phyloP scores from a whole-genome alignment of 2,113 vertebrate genomes.

The Trinectes maculatus region DNA sequence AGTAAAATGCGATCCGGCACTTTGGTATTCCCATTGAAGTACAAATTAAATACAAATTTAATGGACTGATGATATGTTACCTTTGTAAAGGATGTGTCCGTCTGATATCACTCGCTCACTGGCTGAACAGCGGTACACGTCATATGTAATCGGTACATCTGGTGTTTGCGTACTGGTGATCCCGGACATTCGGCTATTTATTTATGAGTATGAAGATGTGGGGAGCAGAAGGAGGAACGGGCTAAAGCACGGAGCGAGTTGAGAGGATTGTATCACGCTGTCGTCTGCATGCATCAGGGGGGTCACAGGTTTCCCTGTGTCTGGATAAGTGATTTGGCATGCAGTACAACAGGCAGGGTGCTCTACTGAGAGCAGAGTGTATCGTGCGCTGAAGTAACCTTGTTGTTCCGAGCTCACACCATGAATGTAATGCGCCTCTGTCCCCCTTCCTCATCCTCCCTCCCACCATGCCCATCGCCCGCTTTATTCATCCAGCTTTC shows the following conservation, averaged over 20 bases:
- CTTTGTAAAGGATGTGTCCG: conserved; percentile 28
- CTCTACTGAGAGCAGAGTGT: conserved; percentile 45
- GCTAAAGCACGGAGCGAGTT: conserved; percentile 38
- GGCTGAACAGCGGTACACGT: conserved; percentile 30
- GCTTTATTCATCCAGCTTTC: conserved; percentile 41
- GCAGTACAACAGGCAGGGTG: conserved; percentile 37
- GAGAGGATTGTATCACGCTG: conserved; percentile 32
- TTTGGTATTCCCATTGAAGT: conserved; percentile 18
- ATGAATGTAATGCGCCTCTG: conserved; percentile 50
- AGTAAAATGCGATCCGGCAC: conserved; percentile 28
- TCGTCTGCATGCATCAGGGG: conserved; percentile 46
- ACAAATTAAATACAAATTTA: conserved; percentile 50
- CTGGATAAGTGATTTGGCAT: conserved; percentile 67
- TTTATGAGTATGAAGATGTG: conserved; percentile 52
- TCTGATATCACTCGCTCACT: conserved; percentile 10
- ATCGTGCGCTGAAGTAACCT: conserved; percentile 56
- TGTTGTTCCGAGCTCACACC: conserved; percentile 60
- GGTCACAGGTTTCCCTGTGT: conserved; percentile 49
- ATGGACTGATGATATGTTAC: conserved; percentile 33
- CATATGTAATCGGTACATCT: conserved; percentile 30
- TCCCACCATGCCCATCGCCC: conserved; percentile 22
- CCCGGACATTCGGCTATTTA: conserved; percentile 42
- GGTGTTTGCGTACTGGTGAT: conserved; percentile 29
- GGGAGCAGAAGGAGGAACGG: conserved; percentile 38
- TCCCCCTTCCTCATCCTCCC: conserved; percentile 18